phyloP scores from a whole-genome alignment of 2,888 invertebrate species.

The Cryptus viduatorius region DNA sequence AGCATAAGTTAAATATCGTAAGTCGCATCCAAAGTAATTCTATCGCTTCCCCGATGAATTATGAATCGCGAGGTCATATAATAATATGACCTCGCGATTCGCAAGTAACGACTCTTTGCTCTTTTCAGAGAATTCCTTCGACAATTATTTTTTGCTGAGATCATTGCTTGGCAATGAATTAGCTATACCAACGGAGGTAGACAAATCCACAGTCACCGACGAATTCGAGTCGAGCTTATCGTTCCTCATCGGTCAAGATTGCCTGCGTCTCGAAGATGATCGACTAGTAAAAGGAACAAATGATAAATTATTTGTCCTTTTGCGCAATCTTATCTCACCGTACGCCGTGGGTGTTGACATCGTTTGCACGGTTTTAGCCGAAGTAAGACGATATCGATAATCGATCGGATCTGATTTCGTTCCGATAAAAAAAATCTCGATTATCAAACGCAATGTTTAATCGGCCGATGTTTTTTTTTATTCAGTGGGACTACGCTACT shows the following conservation, averaged over 20 bases:
- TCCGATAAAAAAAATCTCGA: conserved; percentile 29
- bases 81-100: too few relatives aligned
- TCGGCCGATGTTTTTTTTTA: conserved; percentile 77
- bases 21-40: not conserved
- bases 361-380: conserved; percentile 85
- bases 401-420: not conserved
- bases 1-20: conserved; percentile 32
- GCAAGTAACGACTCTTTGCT: conserved; percentile 29
- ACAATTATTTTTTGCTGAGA: conserved; percentile 78
- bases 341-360: conserved; percentile 88
- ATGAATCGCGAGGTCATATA: conserved; percentile 14
- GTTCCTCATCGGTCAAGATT: conserved; percentile 75
- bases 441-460: conserved; percentile 73
- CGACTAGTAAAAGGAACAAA: conserved; percentile 84
- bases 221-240: conserved; percentile 78
- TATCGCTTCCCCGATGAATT: conserved; percentile 14
- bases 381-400: conserved; percentile 83
- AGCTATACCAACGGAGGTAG: conserved; percentile 75
- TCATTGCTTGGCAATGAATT: conserved; percentile 80
- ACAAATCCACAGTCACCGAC: conserved; percentile 69
- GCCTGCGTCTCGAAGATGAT: conserved; percentile 68
- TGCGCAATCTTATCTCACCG: conserved; percentile 88
- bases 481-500: conserved; percentile 78
- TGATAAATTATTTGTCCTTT: conserved; percentile 85
- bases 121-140: conserved; percentile 75